These are phyloP conservation scores for Xyliphius kryptos DNA, from an alignment of 2,113 vertebrate species.

Conservation along the genomic window DNA sequence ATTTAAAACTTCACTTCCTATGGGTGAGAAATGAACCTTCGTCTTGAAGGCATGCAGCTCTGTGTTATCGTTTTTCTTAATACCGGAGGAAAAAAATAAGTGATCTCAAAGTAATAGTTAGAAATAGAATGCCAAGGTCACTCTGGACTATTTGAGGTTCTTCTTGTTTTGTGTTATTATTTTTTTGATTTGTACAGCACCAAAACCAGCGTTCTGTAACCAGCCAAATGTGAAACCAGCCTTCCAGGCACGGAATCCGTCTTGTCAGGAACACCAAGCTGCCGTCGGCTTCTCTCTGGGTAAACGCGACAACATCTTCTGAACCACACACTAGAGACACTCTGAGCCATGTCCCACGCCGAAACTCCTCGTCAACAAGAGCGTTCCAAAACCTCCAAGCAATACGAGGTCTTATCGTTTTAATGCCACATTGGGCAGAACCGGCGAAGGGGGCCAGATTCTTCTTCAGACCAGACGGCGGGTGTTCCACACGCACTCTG, in stretches of 20 bases:
- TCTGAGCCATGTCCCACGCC: neutral
- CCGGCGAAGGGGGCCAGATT: neutral
- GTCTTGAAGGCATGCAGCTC: too few species aligned
- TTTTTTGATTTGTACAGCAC: slow-evolving; percentile 44
- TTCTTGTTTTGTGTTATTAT: neutral
- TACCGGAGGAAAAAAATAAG: neutral
- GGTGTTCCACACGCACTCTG: neutral
- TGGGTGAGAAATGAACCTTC: too few species aligned
- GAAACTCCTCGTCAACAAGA: slow-evolving; percentile 10
- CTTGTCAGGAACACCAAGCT: slow-evolving; percentile 47
- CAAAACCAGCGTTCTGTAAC: slow-evolving; percentile 68
- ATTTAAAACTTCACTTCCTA: too few species aligned
- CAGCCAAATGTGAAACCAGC: slow-evolving; percentile 67
- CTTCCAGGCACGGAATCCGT: slow-evolving; percentile 53
- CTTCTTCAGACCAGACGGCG: neutral
- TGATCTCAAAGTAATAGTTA: neutral
- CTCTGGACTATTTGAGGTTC: neutral
- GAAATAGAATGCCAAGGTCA: neutral
- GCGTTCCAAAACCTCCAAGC: slow-evolving; percentile 27
- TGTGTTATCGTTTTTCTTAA: neutral
- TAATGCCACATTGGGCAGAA: neutral
- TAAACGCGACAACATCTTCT: neutral
- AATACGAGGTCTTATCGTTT: slow-evolving; percentile 26
- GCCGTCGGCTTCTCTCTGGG: slow-evolving; percentile 51
- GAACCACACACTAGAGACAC: neutral